Base-by-base conservation (phyloP, 2,888 invertebrate species). In the Ormia ochracea region DNA sequence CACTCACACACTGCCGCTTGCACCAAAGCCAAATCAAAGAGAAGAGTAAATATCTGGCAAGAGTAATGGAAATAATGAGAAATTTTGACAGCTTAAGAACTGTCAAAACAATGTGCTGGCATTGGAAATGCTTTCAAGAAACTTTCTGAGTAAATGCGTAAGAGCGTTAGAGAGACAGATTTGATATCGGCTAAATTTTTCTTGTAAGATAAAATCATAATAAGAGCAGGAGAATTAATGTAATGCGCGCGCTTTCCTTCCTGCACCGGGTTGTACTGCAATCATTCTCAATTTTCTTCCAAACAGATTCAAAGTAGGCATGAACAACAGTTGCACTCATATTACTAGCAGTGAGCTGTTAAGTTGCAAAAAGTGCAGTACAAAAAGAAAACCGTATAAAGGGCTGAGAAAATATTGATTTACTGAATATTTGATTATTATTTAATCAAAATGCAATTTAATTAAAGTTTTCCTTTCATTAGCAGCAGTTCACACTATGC, bases 221-320 rank as follows among this genome's bases (percentile, higher is more conserved):
- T 2, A 17, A 73, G 63, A 72, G 70, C 31, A 61, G 33, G 54
- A 65, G 19, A 56, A 70, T 66, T 50, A 56, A 45, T 10, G 19
- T 19, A 58, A 68, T 76, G 80, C 76, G 80, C 72, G 80, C 80
- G 80, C 52, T 80, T 73, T 76, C 52, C 76, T 73, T 76, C 50
- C 50, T 28, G 33, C 54, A 68, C 76, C 65, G 72, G 75, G 74
- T 69, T 38, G 38, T 68, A 45, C 10, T 74, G 59, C 43, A 68
- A 45, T 69, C 69, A 48, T 61, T 45, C 69, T 76, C 54, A 63
- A 28, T 54, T 23, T 45, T 61, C 41, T 12, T 23, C 28, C 26
- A 41, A 41, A 21, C 41, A 23, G 48, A 54, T 61, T 9, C 28
- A 38, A 23, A 48, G 19, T 50, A 5, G 23, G n/a, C n/a, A n/a